Evolutionary conservation across 2,113 vertebrate genomes (phyloP).

Genomic region (Coryphaenoides rupestris): DNA sequence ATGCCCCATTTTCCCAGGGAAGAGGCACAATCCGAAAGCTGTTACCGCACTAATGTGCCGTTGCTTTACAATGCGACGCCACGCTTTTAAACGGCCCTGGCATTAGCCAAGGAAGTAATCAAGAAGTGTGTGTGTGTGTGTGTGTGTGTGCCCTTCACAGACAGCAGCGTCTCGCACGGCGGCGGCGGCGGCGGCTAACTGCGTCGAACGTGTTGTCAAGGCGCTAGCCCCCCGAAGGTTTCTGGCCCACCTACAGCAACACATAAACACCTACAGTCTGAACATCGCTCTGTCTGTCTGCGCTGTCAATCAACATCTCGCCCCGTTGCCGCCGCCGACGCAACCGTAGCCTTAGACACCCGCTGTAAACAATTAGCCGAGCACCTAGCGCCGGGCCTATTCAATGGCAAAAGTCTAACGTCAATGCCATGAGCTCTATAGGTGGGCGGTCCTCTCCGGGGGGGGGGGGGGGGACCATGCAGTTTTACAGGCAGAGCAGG

Average conservation of each 20-base stretch:
- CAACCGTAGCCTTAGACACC: conserved; percentile 2
- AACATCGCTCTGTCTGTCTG: too few relatives aligned
- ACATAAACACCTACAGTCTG: too few relatives aligned
- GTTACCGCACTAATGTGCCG: background rate
- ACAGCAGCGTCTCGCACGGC: background rate
- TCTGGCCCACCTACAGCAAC: too few relatives aligned
- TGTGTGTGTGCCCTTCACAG: conserved; percentile 13
- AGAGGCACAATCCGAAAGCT: background rate
- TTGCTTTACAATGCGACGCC: background rate
- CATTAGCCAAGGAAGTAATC: background rate
- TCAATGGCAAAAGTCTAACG: background rate
- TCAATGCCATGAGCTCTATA: conserved; percentile 1
- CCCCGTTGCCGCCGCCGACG: background rate
- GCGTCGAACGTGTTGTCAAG: too few relatives aligned
- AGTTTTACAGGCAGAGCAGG: too few relatives aligned
- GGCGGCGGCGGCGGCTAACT: background rate
- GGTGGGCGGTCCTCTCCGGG: background rate
- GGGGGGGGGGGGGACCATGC: too few relatives aligned
- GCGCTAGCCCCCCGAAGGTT: too few relatives aligned
- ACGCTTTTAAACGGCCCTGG: background rate
- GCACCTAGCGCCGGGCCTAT: background rate
- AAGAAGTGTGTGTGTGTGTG: conserved; percentile 14
- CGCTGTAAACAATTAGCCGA: background rate
- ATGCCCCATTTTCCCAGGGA: background rate
- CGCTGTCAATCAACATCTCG: conserved; percentile 12